Evolutionary conservation across 2,888 invertebrate genomes (phyloP).

Genomic region (Sinhomidia bicolor): DNA sequence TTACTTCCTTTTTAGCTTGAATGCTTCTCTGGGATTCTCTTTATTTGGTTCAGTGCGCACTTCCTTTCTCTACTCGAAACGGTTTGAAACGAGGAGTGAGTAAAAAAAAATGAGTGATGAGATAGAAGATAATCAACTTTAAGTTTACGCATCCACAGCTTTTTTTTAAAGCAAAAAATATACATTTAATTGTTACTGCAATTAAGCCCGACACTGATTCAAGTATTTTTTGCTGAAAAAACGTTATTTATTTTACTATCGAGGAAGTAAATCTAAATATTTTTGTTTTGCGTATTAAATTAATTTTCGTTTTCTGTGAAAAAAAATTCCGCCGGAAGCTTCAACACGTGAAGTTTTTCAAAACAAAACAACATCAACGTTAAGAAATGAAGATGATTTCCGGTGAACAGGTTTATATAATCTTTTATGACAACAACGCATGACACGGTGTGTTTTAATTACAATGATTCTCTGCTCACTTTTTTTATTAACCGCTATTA

Average conservation of each 20-base stretch:
- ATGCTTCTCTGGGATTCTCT: too few relatives aligned
- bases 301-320: too few relatives aligned
- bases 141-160: neutral
- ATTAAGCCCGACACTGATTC: neutral
- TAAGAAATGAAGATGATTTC: conserved; percentile 44
- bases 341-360: neutral
- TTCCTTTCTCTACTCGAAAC: neutral
- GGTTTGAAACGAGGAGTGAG: neutral
- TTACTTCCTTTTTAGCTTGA: conserved; percentile 52
- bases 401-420: conserved; percentile 53
- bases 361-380: neutral
- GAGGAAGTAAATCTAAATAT: neutral
- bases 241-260: too few relatives aligned
- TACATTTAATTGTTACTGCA: conserved; percentile 1
- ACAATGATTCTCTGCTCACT: neutral
- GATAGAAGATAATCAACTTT: conserved; percentile 7
- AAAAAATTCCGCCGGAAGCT: conserved; percentile 10
- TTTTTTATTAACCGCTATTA: too few relatives aligned
- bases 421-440: too few relatives aligned
- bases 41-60: neutral
- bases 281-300: too few relatives aligned
- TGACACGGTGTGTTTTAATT: conserved; percentile 37
- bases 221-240: neutral
- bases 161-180: neutral
- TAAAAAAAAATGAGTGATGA: conserved; percentile 19